phyloP scores from a whole-genome alignment of 1,140 invertebrate species.

The Drosophila bipectinata region DNA sequence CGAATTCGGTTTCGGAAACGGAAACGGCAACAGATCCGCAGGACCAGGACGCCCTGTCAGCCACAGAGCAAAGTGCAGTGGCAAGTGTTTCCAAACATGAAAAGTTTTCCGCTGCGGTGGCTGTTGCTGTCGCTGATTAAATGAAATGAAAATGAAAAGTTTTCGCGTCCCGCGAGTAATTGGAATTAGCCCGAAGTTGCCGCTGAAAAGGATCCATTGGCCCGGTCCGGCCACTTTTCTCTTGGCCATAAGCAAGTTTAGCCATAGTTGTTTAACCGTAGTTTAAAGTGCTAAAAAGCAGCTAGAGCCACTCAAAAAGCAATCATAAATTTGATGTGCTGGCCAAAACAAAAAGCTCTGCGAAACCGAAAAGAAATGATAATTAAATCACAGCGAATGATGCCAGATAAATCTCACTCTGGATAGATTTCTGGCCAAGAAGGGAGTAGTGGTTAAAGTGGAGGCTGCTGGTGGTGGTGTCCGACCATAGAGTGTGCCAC shows the following conservation, averaged over 20 bases:
- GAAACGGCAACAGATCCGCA: background rate
- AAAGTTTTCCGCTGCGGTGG: slow-evolving; percentile 50
- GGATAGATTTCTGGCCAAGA: slow-evolving; percentile 14
- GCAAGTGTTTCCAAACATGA: slow-evolving; percentile 47
- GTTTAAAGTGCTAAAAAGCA: slow-evolving; percentile 18
- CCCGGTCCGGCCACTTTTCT: background rate
- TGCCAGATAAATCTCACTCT: slow-evolving; percentile 58
- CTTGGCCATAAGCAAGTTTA: background rate
- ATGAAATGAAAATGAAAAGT: slow-evolving; percentile 51
- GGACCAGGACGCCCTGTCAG: slow-evolving; percentile 44
- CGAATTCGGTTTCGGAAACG: background rate
- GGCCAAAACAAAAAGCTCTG: slow-evolving; percentile 5
- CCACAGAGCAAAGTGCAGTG: slow-evolving; percentile 61
- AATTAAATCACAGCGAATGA: slow-evolving; percentile 74
- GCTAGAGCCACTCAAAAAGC: slow-evolving; percentile 30
- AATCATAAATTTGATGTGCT: slow-evolving; percentile 58
- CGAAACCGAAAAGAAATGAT: slow-evolving; percentile 42
- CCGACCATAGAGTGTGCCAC: slow-evolving; percentile 50
- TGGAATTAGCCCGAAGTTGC: slow-evolving; percentile 23
- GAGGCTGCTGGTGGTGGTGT: background rate
- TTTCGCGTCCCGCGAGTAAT: slow-evolving; percentile 23
- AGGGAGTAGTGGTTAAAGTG: no score
- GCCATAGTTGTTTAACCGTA: background rate
- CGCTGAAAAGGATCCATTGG: background rate
- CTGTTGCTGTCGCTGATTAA: slow-evolving; percentile 42